Evolutionary conservation across 2,888 invertebrate species (phyloP), one percentile per base, ranked within the genome.

Genomic region (Argyra leucocephala): DNA sequence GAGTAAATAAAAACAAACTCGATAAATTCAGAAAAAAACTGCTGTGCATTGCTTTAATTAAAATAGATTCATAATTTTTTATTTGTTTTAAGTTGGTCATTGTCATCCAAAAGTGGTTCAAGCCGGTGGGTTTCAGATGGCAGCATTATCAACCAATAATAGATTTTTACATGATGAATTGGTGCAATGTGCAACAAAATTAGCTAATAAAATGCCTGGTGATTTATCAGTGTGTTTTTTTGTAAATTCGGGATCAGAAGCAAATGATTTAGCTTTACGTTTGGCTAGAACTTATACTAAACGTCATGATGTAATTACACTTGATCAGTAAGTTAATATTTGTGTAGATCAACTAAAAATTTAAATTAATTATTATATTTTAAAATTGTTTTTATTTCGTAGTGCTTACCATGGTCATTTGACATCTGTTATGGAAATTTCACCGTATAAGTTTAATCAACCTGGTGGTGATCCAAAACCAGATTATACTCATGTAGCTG

Each of bases 331-430:
- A 91, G 93, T 89, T 73, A 12, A 31, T 22, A 21, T 65, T 23
- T 24, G 31, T 31, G 9, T 26, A 31, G 7, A 31, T 6, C 9
- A 6, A 26, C 7, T 31, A 31, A 58, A 58, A 58, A 22, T 58
- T 22, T 5, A 37, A 48, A 48, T 48, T 48, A 61, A 12, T 36
- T 37, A 24, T 26, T 21, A 18, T 37, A 26, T 36, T 61, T 64
- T 26, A 61, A 26, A n/a, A 58, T 22, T 59, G 63, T 65, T n/a
- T 67, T 63, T 59, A 83, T 84, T 86, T 74, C 71, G 7, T 86
- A 98, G 98, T 83, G 99, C 98, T 66, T 99, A 99, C 85, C 99
- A 99, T 82, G 99, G 99, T 70, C 97, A 98, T 80, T 87, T 98
- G 79, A 91, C 91, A 67, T 91, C 96, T 69, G 88, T 94, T 81